Conservation (phyloP, 2,888 invertebrate genomes). For the Scelioninae gen. 1 region DNA sequence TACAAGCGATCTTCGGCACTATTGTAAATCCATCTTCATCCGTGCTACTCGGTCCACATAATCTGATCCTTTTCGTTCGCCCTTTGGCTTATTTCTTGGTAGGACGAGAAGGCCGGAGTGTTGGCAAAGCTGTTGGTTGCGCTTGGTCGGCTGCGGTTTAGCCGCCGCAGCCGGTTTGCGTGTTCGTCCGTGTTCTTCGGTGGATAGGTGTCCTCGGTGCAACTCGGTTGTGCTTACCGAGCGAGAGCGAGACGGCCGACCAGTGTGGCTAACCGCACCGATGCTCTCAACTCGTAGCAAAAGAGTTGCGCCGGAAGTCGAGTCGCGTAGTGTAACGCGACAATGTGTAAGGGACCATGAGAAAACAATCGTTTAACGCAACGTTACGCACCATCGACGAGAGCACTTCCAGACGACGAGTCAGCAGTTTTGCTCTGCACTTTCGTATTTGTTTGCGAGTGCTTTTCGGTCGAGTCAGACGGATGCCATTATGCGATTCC, state of each 20-base stretch:
- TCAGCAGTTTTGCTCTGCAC: slow-evolving; percentile 35
- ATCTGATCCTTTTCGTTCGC: slow-evolving; percentile 52
- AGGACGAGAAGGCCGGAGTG: slow-evolving; percentile 68
- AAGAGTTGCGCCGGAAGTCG: no score
- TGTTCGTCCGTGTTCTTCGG: slow-evolving; percentile 74
- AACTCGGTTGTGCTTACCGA: slow-evolving; percentile 73
- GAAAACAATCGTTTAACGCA: no score
- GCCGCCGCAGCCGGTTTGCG: slow-evolving; percentile 81
- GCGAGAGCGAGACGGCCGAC: no score
- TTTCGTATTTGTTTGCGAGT: slow-evolving; percentile 31
- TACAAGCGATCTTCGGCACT: no score
- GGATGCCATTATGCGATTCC: slow-evolving; percentile 1
- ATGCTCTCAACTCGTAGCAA: no score
- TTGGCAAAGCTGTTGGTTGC: slow-evolving; percentile 69
- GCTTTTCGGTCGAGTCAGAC: neutral
- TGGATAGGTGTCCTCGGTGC: slow-evolving; percentile 82
- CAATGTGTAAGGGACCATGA: no score
- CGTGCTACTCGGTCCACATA: slow-evolving; percentile 30
- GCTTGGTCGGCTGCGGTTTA: slow-evolving; percentile 80
- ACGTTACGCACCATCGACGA: no score
- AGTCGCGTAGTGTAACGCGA: no score
- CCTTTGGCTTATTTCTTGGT: slow-evolving; percentile 70
- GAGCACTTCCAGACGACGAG: slow-evolving; percentile 43
- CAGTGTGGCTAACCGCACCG: no score
- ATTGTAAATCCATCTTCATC: neutral